Conservation (phyloP, 35 echinoderm and acorn worm species). For the Acanthaster planci region DNA sequence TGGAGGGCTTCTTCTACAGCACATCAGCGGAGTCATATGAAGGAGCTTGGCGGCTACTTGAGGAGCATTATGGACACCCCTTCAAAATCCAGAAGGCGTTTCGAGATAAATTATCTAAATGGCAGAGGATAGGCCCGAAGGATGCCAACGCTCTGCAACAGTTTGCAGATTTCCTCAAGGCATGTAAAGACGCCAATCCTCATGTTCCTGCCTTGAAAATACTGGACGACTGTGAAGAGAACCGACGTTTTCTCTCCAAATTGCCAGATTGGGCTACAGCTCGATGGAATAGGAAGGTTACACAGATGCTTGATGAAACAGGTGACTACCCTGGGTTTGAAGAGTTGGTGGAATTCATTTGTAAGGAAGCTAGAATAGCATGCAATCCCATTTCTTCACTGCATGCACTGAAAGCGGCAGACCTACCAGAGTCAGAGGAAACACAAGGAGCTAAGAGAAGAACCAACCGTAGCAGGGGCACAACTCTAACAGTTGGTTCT, state of each 20-base stretch:
- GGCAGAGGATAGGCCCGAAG: neutral
- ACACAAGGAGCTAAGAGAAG: neutral
- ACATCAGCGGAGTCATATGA: too few relatives aligned
- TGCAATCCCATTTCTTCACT: slow-evolving; percentile 53
- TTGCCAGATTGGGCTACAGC: slow-evolving; percentile 23
- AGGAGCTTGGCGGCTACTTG: too few relatives aligned
- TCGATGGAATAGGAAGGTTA: neutral
- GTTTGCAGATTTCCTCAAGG: too few relatives aligned
- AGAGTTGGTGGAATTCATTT: too few relatives aligned
- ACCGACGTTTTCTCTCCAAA: too few relatives aligned
- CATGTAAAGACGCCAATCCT: too few relatives aligned
- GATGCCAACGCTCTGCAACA: too few relatives aligned
- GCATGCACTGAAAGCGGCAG: slow-evolving; percentile 31
- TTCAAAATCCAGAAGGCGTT: too few relatives aligned
- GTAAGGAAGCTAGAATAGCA: slow-evolving; percentile 51
- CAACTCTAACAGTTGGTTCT: neutral
- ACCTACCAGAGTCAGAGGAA: neutral
- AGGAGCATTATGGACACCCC: too few relatives aligned
- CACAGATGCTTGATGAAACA: neutral
- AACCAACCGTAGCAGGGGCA: neutral
- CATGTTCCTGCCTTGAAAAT: too few relatives aligned
- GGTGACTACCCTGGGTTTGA: slow-evolving; percentile 47
- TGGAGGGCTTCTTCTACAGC: slow-evolving; percentile 44
- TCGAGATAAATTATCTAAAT: neutral
- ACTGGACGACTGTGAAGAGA: too few relatives aligned